Evolutionary conservation across 2,888 invertebrate genomes (phyloP).

Genomic region (Epistrophe eligans): DNA sequence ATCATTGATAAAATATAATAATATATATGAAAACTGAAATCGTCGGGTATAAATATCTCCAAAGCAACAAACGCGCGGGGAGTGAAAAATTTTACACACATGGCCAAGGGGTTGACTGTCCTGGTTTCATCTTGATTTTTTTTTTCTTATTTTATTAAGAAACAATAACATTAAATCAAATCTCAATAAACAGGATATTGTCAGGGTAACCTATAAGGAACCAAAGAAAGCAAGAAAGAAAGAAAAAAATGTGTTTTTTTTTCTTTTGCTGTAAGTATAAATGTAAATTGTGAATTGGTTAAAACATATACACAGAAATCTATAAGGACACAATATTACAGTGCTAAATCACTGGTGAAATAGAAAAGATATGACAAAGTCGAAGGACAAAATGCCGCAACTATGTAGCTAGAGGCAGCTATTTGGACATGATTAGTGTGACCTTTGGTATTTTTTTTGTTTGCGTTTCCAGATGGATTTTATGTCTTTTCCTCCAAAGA

Average conservation of each 20-base stretch:
- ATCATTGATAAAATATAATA: conserved; percentile 75
- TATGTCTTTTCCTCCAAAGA: no score
- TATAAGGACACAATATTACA: conserved; percentile 64
- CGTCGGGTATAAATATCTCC: conserved; percentile 14
- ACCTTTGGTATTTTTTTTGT: neutral
- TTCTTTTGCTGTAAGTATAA: conserved; percentile 48
- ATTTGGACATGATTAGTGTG: neutral
- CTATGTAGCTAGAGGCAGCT: neutral
- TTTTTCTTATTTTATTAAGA: conserved; percentile 28
- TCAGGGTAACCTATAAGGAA: conserved; percentile 52
- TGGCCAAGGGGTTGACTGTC: conserved; percentile 58
- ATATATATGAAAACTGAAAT: conserved; percentile 69
- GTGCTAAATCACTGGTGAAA: conserved; percentile 59
- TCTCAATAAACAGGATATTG: conserved; percentile 74
- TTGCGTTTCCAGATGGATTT: neutral
- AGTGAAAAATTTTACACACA: conserved; percentile 68
- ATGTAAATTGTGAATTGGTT: conserved; percentile 63
- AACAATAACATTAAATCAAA: conserved; percentile 75
- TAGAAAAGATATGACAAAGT: conserved; percentile 59
- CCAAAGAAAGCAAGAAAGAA: neutral
- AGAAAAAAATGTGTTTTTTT: conserved; percentile 18
- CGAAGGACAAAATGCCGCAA: conserved; percentile 43
- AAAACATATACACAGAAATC: neutral
- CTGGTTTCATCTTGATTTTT: conserved; percentile 14
- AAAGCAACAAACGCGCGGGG: conserved; percentile 38